A percentile compares a stretch with the other conserved stretches of the same genome.
Conservation (phyloP, 2,113 vertebrate genomes). For the Butorides virescens region DNA sequence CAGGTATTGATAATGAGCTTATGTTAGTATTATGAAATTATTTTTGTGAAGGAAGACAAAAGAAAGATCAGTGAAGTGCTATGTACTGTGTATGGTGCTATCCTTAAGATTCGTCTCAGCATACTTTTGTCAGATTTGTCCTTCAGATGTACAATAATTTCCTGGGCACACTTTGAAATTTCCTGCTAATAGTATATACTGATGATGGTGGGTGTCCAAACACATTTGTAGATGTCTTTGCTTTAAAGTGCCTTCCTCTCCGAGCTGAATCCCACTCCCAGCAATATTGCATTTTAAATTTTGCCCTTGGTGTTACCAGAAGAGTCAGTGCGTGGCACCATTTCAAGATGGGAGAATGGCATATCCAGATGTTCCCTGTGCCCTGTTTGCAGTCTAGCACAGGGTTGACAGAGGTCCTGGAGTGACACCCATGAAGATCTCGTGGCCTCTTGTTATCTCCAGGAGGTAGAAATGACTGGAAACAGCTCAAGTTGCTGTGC, state of each 20-base stretch:
- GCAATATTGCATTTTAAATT: background rate
- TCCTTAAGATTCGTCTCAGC: background rate
- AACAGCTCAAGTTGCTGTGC: background rate
- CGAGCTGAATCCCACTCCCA: background rate
- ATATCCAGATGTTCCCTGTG: fast-evolving
- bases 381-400: background rate
- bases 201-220: background rate
- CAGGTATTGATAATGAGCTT: background rate
- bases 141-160: background rate
- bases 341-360: background rate
- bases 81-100: background rate
- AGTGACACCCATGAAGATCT: background rate
- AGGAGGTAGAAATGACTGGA: background rate
- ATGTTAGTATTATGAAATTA: background rate
- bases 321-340: background rate
- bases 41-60: background rate
- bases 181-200: background rate
- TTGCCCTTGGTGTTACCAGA: background rate
- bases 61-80: background rate
- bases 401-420: background rate
- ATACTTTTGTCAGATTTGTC: background rate
- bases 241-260: background rate
- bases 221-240: background rate
- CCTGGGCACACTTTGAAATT: background rate
- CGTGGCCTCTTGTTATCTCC: background rate